Evolutionary conservation across 2,113 vertebrate species (phyloP), one percentile per base, ranked within the genome.

Genomic region (Acinonyx jubatus): DNA sequence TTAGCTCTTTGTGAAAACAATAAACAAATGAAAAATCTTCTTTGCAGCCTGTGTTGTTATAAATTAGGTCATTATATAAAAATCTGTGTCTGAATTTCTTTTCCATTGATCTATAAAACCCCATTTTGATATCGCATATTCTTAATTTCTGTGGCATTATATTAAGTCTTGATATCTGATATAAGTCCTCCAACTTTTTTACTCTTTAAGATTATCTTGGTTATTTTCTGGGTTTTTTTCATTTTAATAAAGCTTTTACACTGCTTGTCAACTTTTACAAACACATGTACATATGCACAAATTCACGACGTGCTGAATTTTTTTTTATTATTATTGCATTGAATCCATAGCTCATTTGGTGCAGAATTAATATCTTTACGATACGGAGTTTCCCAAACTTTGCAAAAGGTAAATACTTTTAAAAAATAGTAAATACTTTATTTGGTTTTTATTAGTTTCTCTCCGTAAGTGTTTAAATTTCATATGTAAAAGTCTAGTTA

Each of bases 81-180:
- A 55, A 76, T 91, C 33, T 92, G 3, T 50, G 61, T 80, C 66
- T 89, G 31, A 41, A 50, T 50, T 76, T 11, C 8, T 57, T 80
- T 85, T 25, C 25, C 31, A 36, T 78, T 82, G 57, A 82, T 89
- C 74, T 78, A 19, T 57, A 5, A 57, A 36, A 27, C 1, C 7
- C 71, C 65, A 7, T 18, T 66, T 4, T 25, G 33, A 27, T 36
- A 55, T 13, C 73, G 95, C 33, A 78, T 38, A 19, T 65, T 91
- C 63, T 86, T 63, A 84, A 91, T 94, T 97, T 97, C 33, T 71
- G 14, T 76, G 69, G n/a, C n/a, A 14, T 79, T 80, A 52, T 13
- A 48, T 3, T 71, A 79, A 57, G 23, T 82, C 86, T 87, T 52
- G 33, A 38, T 88, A 36, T 61, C 21, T 88, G 52, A 74, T 82